Evolutionary conservation across 2,113 vertebrate species (phyloP), one percentile per base, ranked within the genome.

Genomic region (Diadophis punctatus): DNA sequence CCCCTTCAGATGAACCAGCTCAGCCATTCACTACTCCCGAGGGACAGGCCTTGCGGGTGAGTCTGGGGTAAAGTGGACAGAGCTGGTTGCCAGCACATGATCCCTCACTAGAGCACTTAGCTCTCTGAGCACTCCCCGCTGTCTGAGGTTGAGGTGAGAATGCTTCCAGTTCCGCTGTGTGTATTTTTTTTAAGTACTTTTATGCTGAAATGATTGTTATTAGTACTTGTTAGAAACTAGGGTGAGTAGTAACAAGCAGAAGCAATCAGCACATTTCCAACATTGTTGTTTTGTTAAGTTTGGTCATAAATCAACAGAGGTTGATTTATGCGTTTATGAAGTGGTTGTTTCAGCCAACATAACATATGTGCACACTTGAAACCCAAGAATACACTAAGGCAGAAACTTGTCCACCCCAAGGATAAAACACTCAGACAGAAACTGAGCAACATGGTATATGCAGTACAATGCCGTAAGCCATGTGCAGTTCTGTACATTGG

Each of bases 41-140:
- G 63, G 98, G 98, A 63, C 98, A 99, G 94, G 98, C 98, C 56
- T 97, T 99, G 87, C 98, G 98, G 98, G 98, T 99, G 96, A 86
- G 94, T 34, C 51, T 53, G 53, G 88, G 53, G 51, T 25, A 43
- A 39, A 23, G 51, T 22, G 30, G 51, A 34, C 1, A 10, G 46
- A n/a, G 46, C 25, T 27, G 89, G 52, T 80, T 34, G 51, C 48
- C 58, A 53, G 48, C 22, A 20, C 46, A 51, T 23, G n/a, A 48
- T 14, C 39, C 49, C 18, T 8, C 60, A 43, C 14, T 27, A 2
- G 11, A 56, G 48, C 16, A 4, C 85, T 88, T 34, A n/a, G 52
- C 27, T 48, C 16, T 9, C 86, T 92, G 85, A 63, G 30, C 46
- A 39, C 12, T 39, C 12, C 22, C 30, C 52, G 86, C n/a, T 51